Evolutionary conservation across 2,888 invertebrate genomes (phyloP), one percentile per base, ranked within the genome.

Genomic region (Fragum whitleyi): DNA sequence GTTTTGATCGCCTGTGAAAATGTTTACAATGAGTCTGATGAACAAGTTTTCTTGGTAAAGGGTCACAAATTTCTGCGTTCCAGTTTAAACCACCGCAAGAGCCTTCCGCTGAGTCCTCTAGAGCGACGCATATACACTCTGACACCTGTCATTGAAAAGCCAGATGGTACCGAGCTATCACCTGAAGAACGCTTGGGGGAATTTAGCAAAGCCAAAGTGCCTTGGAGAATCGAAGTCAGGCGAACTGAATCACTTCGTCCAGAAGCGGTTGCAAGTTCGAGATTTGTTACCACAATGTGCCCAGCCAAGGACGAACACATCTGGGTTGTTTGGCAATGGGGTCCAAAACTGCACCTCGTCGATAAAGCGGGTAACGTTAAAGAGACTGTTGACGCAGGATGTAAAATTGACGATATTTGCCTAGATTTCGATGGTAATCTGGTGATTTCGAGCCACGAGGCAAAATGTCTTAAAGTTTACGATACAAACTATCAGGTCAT

Each of bases 241-340:
- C 55, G 85, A 19, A 82, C 69, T 2, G 85, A 70, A 3, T 85
- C 85, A 39, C 42, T 85, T 32, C 75, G 76, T 28, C 85, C 85
- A n/a, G 82, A 85, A 21, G 71, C 82, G 11, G 75, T 82, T 6
- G 80, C 79, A 0, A 82, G 80, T 71, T 75, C 80, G 14, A 75
- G 85, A 53, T 85, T 85, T 51, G 82, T 85, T 14, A 85, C 82
- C 1, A 76, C 85, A 47, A 82, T 85, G 80, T 85, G 85, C 42
- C 62, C 78, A 2, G 80, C 74, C 5, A 36, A 61, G 6, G 76
- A 85, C 19, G 78, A 82, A 28, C 36, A 76, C 6, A 80, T 74
- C 16, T 85, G 85, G 85, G 82, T 82, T 9, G 80, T 82, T 5
- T 85, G 85, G 85, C 85, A 85, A 59, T 85, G 82, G 82, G 85